Conservation (phyloP, 2,113 vertebrate genomes). For the Bettongia penicillata region DNA sequence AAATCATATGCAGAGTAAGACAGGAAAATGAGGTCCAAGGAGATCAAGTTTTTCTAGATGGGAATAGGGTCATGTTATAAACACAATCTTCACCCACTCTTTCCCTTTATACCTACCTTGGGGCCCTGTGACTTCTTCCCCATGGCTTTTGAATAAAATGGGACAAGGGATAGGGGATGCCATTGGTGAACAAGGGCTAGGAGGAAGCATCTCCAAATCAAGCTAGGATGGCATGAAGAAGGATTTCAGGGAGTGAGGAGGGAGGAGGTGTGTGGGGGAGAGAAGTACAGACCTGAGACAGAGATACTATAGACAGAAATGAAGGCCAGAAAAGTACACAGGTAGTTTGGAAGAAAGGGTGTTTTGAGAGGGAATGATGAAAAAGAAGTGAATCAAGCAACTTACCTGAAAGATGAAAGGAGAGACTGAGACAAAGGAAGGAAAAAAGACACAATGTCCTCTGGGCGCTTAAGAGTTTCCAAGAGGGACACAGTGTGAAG, state of each 20-base stretch:
- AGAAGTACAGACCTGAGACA: background rate
- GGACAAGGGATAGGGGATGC: background rate
- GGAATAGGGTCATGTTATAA: background rate
- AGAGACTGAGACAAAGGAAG: background rate
- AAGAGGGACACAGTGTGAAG: background rate
- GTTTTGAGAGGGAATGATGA: background rate
- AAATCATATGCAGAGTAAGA: background rate
- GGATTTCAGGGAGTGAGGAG: background rate
- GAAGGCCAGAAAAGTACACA: background rate
- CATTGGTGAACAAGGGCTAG: background rate
- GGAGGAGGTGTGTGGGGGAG: background rate
- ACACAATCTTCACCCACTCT: background rate
- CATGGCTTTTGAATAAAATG: background rate
- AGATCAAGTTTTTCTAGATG: background rate
- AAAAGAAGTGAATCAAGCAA: background rate
- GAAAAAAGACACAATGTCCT: background rate
- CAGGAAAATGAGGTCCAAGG: background rate
- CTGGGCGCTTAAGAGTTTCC: background rate
- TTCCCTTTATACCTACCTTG: background rate
- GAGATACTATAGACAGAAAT: background rate
- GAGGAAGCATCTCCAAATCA: background rate
- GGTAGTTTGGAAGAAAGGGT: background rate
- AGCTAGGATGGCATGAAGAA: background rate
- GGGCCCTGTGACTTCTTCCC: background rate
- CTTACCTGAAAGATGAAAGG: background rate